Conservation (phyloP, 2,888 invertebrate species). For the Selenia dentaria region DNA sequence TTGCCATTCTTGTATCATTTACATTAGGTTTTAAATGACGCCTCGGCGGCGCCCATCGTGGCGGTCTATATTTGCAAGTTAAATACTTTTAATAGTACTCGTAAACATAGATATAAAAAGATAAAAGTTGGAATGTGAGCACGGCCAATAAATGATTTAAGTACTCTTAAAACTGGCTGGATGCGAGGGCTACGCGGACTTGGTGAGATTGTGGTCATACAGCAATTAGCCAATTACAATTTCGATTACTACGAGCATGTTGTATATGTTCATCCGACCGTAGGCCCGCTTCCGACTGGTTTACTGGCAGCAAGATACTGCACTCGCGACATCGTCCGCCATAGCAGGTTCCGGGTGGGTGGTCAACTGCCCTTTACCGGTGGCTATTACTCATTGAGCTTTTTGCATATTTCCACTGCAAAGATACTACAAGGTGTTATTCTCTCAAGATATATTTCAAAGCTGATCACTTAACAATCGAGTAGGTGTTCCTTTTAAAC, state of each 20-base stretch:
- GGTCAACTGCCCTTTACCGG: slow-evolving; percentile 58
- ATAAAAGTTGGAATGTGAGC: slow-evolving; percentile 19
- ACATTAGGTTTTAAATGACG: slow-evolving; percentile 43
- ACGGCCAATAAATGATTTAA: slow-evolving; percentile 39
- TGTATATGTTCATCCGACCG: slow-evolving; percentile 50
- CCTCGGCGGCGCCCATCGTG: slow-evolving; percentile 37
- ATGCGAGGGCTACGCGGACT: slow-evolving; percentile 23
- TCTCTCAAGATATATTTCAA: too few relatives aligned
- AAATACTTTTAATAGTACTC: slow-evolving; percentile 18
- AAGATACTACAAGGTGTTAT: slow-evolving; percentile 11
- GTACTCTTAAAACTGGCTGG: slow-evolving; percentile 38
- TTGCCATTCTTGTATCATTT: slow-evolving; percentile 46
- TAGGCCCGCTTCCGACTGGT: slow-evolving; percentile 56
- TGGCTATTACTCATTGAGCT: slow-evolving; percentile 44
- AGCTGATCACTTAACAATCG: too few relatives aligned
- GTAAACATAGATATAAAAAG: slow-evolving; percentile 12
- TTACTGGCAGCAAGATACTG: slow-evolving; percentile 46
- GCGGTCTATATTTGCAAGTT: slow-evolving; percentile 18
- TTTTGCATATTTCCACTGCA: slow-evolving; percentile 32
- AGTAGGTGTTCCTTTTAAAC: too few relatives aligned
- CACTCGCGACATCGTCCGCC: slow-evolving; percentile 34
- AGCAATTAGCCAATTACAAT: slow-evolving; percentile 70
- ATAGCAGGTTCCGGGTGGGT: slow-evolving; percentile 48
- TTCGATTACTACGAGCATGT: slow-evolving; percentile 69
- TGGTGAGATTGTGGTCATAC: slow-evolving; percentile 44